These are phyloP conservation scores for Bimastos eiseni DNA, from an alignment of 2,888 invertebrate species.

Conservation along the genomic window DNA sequence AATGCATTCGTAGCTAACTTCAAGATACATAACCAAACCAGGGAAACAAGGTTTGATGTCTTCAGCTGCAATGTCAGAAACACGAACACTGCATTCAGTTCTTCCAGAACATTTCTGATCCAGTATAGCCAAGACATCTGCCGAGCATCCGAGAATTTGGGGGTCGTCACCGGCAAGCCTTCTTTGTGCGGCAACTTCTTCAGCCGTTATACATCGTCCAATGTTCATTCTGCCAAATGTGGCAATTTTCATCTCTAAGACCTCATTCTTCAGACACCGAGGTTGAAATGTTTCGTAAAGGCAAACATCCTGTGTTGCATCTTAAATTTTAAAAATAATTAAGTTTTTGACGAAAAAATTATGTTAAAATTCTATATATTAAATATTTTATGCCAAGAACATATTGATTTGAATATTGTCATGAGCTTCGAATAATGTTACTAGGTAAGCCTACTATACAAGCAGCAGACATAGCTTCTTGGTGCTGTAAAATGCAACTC, in stretches of 20 bases:
- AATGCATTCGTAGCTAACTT: constrained; percentile 27
- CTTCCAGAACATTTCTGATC: constrained; percentile 30
- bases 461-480: too few species aligned
- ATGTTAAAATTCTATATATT: too few species aligned
- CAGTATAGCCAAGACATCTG: constrained; percentile 26
- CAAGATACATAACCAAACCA: constrained; percentile 25
- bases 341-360: too few species aligned
- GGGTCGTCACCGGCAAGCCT: neutral
- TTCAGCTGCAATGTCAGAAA: neutral
- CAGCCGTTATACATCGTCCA: constrained; percentile 28
- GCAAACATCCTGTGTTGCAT: neutral
- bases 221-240: constrained; percentile 27
- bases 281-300: constrained; percentile 2
- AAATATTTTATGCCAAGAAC: too few species aligned
- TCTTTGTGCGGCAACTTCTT: neutral
- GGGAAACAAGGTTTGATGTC: constrained; percentile 13
- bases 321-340: too few species aligned
- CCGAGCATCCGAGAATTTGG: constrained; percentile 27
- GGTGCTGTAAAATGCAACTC: too few species aligned
- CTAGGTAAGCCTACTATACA: too few species aligned
- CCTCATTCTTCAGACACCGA: constrained; percentile 22
- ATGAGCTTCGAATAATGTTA: too few species aligned
- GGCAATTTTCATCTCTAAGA: constrained; percentile 18
- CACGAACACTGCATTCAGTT: constrained; percentile 19
- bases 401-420: too few species aligned